Conservation (phyloP, 30 jellyfish, hydroid and myxozoan species). For the Aurelia coerulea region DNA sequence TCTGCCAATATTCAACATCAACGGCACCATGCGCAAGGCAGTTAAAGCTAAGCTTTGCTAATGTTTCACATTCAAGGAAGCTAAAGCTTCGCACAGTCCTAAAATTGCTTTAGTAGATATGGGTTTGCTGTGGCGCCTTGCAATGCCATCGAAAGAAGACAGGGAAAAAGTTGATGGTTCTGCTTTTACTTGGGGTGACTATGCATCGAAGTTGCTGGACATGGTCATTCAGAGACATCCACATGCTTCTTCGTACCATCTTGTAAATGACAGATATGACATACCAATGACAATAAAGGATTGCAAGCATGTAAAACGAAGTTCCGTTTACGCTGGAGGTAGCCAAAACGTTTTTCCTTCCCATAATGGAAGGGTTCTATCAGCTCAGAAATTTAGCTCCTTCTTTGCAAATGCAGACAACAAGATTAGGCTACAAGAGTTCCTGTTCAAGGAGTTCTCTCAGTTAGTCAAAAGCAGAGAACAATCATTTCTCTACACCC, state of each 20-base stretch:
- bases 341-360: too few species aligned
- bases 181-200: conserved; percentile 46
- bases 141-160: conserved; percentile 40
- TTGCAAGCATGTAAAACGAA: too few species aligned
- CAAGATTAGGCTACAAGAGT: too few species aligned
- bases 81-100: conserved; percentile 18
- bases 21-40: conserved; percentile 40
- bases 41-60: conserved; percentile 42
- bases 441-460: too few species aligned
- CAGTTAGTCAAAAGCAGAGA: background rate
- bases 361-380: too few species aligned
- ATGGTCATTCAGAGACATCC: conserved; percentile 5
- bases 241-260: conserved; percentile 2
- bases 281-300: too few species aligned
- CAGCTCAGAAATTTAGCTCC: too few species aligned
- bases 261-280: conserved; percentile 8
- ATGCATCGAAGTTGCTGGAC: conserved; percentile 36
- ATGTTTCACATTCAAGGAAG: background rate
- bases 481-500: conserved; percentile 19
- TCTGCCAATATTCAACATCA: conserved; percentile 37
- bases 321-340: too few species aligned
- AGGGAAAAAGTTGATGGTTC: conserved; percentile 36
- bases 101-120: conserved; percentile 42
- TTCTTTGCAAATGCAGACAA: too few species aligned
- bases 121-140: conserved; percentile 54